A percentile compares a stretch with the other conserved stretches of the same genome.
These are phyloP conservation scores for Cyclura pinguis DNA, from an alignment of 2,797 vertebrate species.

Conservation along the genomic window DNA sequence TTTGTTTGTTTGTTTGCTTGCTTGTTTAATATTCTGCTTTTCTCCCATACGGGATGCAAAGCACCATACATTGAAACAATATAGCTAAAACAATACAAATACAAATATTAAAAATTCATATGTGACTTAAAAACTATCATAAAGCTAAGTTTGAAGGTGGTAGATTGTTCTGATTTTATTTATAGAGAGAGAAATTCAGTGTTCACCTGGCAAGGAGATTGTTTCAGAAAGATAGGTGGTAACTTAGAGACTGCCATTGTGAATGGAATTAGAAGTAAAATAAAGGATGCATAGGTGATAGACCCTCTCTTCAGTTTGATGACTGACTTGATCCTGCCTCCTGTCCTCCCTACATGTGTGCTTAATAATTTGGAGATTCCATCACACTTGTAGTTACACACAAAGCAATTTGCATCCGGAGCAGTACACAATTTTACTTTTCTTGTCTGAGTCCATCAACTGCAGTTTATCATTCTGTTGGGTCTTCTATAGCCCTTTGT, in stretches of 20 bases:
- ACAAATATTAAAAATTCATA: not conserved
- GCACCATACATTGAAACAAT: no score
- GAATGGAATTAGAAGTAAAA: not conserved
- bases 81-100: no score
- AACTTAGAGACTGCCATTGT: not conserved
- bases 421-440: not conserved
- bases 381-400: not conserved
- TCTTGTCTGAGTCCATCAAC: not conserved
- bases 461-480: not conserved
- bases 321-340: not conserved
- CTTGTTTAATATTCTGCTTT: no score
- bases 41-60: no score
- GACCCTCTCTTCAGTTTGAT: not conserved
- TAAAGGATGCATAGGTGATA: not conserved
- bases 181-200: not conserved
- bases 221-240: not conserved
- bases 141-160: not conserved
- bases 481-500: not conserved
- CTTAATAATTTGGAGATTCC: not conserved
- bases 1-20: not conserved
- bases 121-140: not conserved
- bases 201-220: not conserved
- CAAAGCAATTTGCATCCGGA: not conserved
- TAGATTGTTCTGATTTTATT: not conserved
- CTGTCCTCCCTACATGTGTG: not conserved